A percentile compares a stretch with the other conserved stretches of the same genome.
These are phyloP conservation scores for Diploscapter pachys DNA, from an alignment of 1,140 invertebrate species.

Conservation along the genomic window DNA sequence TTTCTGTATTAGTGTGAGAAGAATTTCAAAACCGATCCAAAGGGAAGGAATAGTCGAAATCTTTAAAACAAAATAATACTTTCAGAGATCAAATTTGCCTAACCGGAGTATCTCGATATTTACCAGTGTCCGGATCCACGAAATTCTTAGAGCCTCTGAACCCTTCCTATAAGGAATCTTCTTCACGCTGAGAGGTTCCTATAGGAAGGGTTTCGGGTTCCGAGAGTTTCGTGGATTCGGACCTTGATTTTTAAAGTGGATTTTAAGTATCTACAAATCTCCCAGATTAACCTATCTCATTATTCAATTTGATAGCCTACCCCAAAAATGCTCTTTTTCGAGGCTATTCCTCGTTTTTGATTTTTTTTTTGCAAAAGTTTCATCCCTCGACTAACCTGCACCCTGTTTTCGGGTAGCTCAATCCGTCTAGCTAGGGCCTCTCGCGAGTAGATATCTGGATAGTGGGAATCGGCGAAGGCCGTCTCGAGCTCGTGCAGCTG, in stretches of 20 bases:
- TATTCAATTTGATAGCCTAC: background rate
- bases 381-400: conserved; percentile 73
- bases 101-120: too few species aligned
- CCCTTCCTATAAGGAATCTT: too few species aligned
- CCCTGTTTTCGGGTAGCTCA: conserved; percentile 92
- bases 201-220: background rate
- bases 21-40: too few species aligned
- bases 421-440: conserved; percentile 89
- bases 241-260: background rate
- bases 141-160: too few species aligned
- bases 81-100: too few species aligned
- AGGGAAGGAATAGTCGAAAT: too few species aligned
- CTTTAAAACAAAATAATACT: too few species aligned
- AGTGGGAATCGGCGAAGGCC: conserved; percentile 91
- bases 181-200: background rate
- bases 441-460: conserved; percentile 96
- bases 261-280: background rate
- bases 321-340: background rate
- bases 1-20: too few species aligned
- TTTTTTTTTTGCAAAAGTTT: background rate
- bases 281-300: background rate
- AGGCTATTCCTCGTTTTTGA: conserved; percentile 5
- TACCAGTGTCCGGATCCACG: too few species aligned
- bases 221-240: background rate
- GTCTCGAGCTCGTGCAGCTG: conserved; percentile 95